phyloP scores from a whole-genome alignment of 2,113 vertebrate genomes.

The Carassius auratus region DNA sequence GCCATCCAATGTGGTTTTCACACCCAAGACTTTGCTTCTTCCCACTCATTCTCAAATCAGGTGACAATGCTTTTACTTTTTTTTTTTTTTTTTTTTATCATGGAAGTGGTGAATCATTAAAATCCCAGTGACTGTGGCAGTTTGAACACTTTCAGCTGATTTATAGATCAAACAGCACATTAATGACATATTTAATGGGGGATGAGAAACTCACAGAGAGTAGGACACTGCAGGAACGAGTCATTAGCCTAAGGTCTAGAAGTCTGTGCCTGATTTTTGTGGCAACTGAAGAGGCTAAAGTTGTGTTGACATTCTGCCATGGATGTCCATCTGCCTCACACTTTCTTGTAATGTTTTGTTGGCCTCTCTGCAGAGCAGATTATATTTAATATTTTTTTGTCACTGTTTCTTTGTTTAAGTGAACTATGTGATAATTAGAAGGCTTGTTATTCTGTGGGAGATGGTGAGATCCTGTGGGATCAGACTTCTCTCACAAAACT shows the following conservation, averaged over 20 bases:
- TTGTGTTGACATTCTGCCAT: neutral
- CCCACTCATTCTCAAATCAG: slow-evolving; percentile 42
- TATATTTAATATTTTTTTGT: neutral
- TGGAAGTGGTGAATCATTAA: slow-evolving; percentile 57
- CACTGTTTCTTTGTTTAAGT: slow-evolving; percentile 23
- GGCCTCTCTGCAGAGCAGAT: neutral
- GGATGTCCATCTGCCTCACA: slow-evolving; percentile 11
- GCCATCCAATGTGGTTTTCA: neutral
- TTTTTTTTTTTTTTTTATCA: slow-evolving; percentile 43
- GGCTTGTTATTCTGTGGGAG: neutral
- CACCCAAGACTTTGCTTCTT: slow-evolving; percentile 44
- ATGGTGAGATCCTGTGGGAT: slow-evolving; percentile 13
- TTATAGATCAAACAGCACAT: slow-evolving; percentile 69
- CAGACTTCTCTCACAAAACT: slow-evolving; percentile 1
- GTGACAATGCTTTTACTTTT: slow-evolving; percentile 47
- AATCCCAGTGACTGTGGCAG: slow-evolving; percentile 44
- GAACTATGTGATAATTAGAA: slow-evolving; percentile 17
- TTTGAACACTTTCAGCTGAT: slow-evolving; percentile 63
- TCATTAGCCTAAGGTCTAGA: slow-evolving; percentile 52
- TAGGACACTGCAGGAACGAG: slow-evolving; percentile 66
- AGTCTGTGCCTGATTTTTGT: slow-evolving; percentile 49
- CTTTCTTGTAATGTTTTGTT: neutral
- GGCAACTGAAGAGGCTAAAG: no score
- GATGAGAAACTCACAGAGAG: slow-evolving; percentile 63
- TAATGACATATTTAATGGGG: slow-evolving; percentile 72